These are phyloP conservation scores for Plestiodon gilberti DNA, from an alignment of 2,113 vertebrate genomes.

Conservation along the genomic window DNA sequence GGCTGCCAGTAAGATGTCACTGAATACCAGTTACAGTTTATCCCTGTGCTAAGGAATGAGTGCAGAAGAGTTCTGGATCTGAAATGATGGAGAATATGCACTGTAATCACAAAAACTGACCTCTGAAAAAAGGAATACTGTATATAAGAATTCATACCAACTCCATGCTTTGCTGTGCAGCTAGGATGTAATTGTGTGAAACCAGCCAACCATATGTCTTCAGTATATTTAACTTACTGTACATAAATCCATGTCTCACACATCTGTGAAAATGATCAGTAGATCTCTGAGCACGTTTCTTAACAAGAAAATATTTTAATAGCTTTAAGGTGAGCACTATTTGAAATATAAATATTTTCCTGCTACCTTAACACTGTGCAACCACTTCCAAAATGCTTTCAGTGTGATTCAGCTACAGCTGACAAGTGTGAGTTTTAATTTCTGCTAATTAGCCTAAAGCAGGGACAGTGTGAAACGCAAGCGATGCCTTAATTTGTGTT, in stretches of 20 bases:
- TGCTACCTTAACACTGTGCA: conserved; percentile 66
- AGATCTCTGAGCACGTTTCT: conserved; percentile 55
- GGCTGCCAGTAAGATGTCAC: neutral
- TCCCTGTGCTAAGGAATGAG: conserved; percentile 65
- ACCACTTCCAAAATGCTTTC: conserved; percentile 64
- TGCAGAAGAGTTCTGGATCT: conserved; percentile 51
- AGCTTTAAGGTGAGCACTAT: conserved; percentile 66
- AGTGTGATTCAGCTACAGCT: conserved; percentile 61
- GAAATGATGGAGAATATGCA: conserved; percentile 64
- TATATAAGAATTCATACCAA: conserved; percentile 56
- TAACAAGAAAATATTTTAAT: conserved; percentile 74
- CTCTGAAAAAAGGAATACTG: conserved; percentile 50
- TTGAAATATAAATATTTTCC: conserved; percentile 78
- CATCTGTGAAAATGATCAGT: conserved; percentile 62
- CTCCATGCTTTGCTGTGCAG: conserved; percentile 49
- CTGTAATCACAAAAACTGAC: conserved; percentile 67
- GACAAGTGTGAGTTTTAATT: conserved; percentile 79
- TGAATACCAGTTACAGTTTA: conserved; percentile 61
- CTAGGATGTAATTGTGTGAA: conserved; percentile 66
- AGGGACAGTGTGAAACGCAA: conserved; percentile 79
- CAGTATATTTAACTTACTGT: conserved; percentile 46
- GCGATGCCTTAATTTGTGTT: conserved; percentile 72
- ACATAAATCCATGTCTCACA: conserved; percentile 61
- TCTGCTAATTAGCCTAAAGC: conserved; percentile 76
- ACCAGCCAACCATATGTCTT: conserved; percentile 60